A percentile compares a stretch with the other conserved stretches of the same genome.
Conservation (phyloP, 2,797 vertebrate genomes). For the Thamnophis elegans region DNA sequence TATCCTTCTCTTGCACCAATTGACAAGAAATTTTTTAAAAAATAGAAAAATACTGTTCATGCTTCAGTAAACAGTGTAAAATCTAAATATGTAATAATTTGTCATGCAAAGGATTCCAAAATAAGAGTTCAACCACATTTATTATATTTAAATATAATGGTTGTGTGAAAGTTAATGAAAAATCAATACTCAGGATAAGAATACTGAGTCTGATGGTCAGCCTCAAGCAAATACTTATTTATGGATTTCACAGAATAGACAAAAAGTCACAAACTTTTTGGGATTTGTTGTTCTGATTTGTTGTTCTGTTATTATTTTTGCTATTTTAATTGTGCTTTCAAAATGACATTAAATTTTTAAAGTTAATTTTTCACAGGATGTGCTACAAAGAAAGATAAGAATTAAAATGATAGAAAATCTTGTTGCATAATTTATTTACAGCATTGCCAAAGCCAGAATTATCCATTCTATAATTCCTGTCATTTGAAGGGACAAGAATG, state of each 20-base stretch:
- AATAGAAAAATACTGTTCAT: not conserved
- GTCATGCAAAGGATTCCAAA: not conserved
- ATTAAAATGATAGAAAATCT: not conserved
- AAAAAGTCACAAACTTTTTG: not conserved
- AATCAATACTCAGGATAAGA: not conserved
- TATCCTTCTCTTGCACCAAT: not conserved
- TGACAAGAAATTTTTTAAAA: not conserved
- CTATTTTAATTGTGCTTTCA: not conserved
- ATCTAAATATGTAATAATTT: not conserved
- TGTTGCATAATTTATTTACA: not conserved
- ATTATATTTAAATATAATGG: not conserved
- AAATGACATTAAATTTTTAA: not conserved
- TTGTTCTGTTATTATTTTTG: not conserved
- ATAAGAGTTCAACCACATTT: not conserved
- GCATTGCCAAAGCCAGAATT: not conserved
- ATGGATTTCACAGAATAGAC: not conserved
- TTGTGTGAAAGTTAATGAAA: not conserved
- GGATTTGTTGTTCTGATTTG: not conserved
- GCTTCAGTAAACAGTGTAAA: not conserved
- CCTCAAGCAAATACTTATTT: slow-evolving; percentile 9
- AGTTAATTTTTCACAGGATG: not conserved
- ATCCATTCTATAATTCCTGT: not conserved
- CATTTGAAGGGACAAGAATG: not conserved
- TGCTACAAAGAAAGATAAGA: not conserved
- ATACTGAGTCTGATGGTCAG: not conserved